phyloP scores from a whole-genome alignment of 2,888 invertebrate species.

The Scrobipalpa costella region DNA sequence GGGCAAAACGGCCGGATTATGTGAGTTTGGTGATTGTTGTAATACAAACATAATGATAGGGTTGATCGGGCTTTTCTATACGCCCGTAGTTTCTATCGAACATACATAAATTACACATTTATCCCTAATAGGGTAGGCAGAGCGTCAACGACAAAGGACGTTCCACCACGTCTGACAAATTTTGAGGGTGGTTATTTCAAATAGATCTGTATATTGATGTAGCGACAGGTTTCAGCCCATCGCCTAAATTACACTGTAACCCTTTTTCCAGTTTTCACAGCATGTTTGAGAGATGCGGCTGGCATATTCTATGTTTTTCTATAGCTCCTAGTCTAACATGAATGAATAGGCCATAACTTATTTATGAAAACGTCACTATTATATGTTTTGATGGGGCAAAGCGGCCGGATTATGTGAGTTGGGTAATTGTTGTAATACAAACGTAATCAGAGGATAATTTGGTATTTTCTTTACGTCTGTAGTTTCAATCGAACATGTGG shows the following conservation, averaged over 20 bases:
- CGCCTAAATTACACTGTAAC: no score
- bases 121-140: no score
- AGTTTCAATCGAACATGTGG: neutral
- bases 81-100: neutral
- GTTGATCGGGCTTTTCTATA: neutral
- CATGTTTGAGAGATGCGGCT: no score
- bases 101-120: no score
- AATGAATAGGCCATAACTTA: neutral
- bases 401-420: neutral
- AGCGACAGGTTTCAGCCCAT: no score
- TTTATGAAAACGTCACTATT: neutral
- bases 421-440: neutral
- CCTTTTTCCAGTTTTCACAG: no score
- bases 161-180: no score
- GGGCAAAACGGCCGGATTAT: neutral
- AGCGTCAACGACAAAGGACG: no score
- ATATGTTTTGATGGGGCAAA: conserved; percentile 3
- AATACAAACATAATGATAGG: neutral
- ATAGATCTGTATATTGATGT: no score
- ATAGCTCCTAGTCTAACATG: no score
- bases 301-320: neutral
- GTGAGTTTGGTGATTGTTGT: conserved; percentile 3
- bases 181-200: no score
- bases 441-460: neutral
- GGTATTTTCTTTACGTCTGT: neutral